Evolutionary conservation across 2,888 invertebrate genomes (phyloP).

Genomic region (Polyommatus icarus): DNA sequence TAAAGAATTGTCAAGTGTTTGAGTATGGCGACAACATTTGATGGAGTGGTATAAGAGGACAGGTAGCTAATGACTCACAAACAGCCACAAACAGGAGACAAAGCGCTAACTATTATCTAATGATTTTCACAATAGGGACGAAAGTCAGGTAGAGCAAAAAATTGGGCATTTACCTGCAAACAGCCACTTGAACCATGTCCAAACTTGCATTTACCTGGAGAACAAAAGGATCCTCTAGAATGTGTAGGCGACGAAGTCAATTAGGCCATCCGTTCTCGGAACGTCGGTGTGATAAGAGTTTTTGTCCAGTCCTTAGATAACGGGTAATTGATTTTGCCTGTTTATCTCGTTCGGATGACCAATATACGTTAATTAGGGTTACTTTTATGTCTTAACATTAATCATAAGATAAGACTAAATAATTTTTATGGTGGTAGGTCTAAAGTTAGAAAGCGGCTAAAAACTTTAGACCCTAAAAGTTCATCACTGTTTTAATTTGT

Average conservation of each 20-base stretch:
- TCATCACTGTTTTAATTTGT: too few species aligned
- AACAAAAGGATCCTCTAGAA: conserved; percentile 64
- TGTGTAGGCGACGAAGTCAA: conserved; percentile 78
- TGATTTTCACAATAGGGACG: conserved; percentile 25
- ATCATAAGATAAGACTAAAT: not conserved
- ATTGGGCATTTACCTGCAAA: conserved; percentile 12
- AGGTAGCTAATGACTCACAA: conserved; percentile 70
- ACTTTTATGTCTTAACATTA: not conserved
- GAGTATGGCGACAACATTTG: conserved; percentile 64
- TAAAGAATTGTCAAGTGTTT: conserved; percentile 67
- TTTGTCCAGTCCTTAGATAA: conserved; percentile 48
- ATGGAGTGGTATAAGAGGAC: conserved; percentile 67
- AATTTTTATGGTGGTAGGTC: not conserved
- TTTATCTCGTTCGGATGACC: not conserved
- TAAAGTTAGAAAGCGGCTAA: not conserved
- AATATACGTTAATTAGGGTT: not conserved
- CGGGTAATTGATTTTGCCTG: conserved; percentile 33
- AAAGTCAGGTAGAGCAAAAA: conserved; percentile 14
- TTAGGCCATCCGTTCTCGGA: conserved; percentile 80
- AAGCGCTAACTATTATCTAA: conserved; percentile 19
- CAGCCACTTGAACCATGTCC: conserved; percentile 2
- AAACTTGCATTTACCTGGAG: conserved; percentile 45
- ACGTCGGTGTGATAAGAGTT: conserved; percentile 71
- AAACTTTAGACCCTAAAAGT: too few species aligned
- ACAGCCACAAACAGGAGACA: conserved; percentile 30